Base-by-base conservation (phyloP, 1,140 invertebrate species). In the Oreohelix idahoensis region DNA sequence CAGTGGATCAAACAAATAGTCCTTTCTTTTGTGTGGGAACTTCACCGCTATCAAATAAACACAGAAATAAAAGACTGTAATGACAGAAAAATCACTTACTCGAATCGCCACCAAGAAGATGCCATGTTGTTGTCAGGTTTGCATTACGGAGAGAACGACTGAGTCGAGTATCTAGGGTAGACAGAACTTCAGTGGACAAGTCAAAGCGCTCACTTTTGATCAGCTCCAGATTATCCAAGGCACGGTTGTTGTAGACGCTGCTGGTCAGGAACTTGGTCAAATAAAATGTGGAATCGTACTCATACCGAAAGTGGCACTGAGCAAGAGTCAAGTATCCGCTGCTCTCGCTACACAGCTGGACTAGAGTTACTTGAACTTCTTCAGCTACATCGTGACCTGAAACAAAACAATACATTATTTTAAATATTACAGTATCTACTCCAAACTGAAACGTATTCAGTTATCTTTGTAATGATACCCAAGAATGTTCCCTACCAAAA, bases 181-280 rank as follows among this genome's bases (percentile, higher is more conserved):
- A 87, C 66, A 87, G 81, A 49, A 88, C 79, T 81, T 90, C 89
- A 73, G 89, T 89, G 49, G 85, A 83, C 63, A 89, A 73, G 74
- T 89, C 89, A 87, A 90, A 90, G 38, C 86, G 63, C 20, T 90
- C 87, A 73, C 86, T 88, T 58, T 85, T 84, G 76, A 90, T 86
- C 45, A 89, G 86, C 84, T 90, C 89, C 82, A 90, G 81, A 79
- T 88, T 85, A 42, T 90, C 88, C 49, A 90, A 80, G 11, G 88
- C 84, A 63, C 74, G 75, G 42, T 79, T 53, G 35, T 87, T 87
- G 79, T 89, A 87, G 20, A 90, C 88, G 79, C 89, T 89, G 75
- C 88, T 85, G 39, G 88, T 77, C 1, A 90, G 87, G 79, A 88
- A 90, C 81, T 85, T 76, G 23, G 88, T 86, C 81, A 90, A 83